Conservation (phyloP, 2,797 vertebrate genomes). For the Onychomys torridus region DNA sequence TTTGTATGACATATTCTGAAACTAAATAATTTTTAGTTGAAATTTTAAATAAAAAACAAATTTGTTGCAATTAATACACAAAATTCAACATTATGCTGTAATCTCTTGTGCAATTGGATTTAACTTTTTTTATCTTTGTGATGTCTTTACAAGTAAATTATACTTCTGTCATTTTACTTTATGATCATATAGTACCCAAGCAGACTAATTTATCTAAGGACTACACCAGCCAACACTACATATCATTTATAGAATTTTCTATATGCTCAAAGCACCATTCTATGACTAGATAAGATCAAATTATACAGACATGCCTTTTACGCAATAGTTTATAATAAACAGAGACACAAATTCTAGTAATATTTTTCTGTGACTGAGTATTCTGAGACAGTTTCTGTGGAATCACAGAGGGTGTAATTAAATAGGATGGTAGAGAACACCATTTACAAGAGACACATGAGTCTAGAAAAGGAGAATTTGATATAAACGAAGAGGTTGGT, state of each 20-base stretch:
- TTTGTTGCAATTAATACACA: neutral
- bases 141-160: neutral
- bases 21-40: neutral
- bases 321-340: slow-evolving; percentile 9
- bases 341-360: neutral
- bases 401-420: neutral
- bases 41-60: slow-evolving; percentile 31
- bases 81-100: neutral
- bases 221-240: neutral
- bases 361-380: neutral
- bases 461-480: neutral
- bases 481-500: neutral
- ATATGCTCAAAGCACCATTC: neutral
- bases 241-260: neutral
- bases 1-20: neutral
- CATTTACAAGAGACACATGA: neutral
- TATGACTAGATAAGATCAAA: neutral
- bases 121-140: neutral
- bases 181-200: neutral
- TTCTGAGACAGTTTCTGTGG: neutral
- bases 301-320: neutral
- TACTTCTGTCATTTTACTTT: slow-evolving; percentile 19
- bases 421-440: neutral
- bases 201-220: neutral
- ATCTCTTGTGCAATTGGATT: neutral